Conservation (phyloP, 2,797 vertebrate species). For the Prionace glauca region DNA sequence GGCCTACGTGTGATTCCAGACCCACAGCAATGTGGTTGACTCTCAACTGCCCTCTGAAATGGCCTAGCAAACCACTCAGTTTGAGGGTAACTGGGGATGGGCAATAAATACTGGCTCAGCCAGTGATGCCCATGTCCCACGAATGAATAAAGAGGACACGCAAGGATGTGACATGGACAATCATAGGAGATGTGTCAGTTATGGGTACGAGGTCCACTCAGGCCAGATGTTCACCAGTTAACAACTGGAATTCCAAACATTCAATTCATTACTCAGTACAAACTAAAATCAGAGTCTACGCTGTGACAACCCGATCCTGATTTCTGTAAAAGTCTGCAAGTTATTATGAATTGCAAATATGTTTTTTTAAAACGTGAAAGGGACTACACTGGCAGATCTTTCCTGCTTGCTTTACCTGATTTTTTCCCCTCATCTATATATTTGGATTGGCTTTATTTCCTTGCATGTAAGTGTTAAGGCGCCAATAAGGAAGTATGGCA, state of each 20-base stretch:
- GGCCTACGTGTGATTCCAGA: no score
- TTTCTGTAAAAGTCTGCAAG: not conserved
- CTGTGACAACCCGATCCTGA: not conserved
- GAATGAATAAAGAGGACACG: not conserved
- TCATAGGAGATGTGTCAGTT: not conserved
- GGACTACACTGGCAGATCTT: not conserved
- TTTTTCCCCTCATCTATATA: not conserved
- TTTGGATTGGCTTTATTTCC: not conserved
- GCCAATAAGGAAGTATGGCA: not conserved
- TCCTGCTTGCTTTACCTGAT: not conserved
- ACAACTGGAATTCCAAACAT: not conserved
- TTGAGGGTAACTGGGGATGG: no score
- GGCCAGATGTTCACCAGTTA: not conserved
- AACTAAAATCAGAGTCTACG: not conserved
- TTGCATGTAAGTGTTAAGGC: not conserved
- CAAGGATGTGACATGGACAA: not conserved
- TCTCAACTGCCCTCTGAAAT: no score
- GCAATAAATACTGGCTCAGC: no score
- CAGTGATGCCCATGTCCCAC: no score
- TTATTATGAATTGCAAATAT: conserved; percentile 9
- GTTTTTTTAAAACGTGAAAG: not conserved
- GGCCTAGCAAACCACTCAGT: no score
- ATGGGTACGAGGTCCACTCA: not conserved
- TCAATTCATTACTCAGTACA: not conserved
- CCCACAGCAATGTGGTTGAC: no score